Percentiles rank a stretch among this genome's conserved stretches.
Conservation (phyloP, 2,113 vertebrate genomes). For the Gadus chalcogrammus region DNA sequence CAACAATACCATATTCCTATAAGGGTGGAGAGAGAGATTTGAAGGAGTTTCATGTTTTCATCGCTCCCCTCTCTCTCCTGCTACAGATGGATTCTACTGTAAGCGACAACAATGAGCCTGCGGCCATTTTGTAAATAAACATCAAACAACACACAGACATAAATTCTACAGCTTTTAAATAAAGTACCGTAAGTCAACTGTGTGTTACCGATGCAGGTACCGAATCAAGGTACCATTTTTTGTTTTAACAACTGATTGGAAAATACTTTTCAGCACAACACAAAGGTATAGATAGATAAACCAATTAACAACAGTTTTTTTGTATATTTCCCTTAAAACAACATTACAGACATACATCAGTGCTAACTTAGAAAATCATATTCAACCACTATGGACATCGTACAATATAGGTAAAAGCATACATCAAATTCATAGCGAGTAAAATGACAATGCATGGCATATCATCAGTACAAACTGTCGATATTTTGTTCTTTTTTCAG, state of each 20-base stretch:
- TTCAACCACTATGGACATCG: conserved; percentile 36
- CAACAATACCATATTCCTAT: conserved; percentile 26
- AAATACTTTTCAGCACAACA: conserved; percentile 23
- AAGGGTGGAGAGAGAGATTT: conserved; percentile 31
- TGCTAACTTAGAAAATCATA: conserved; percentile 47
- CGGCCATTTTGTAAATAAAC: conserved; percentile 36
- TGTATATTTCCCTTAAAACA: conserved; percentile 20
- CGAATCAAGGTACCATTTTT: conserved; percentile 67
- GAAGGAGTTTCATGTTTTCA: not conserved
- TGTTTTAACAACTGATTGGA: conserved; percentile 28
- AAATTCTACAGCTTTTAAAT: conserved; percentile 32
- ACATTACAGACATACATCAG: conserved; percentile 43
- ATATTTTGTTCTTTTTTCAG: conserved; percentile 16
- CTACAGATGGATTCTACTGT: no score
- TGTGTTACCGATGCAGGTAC: conserved; percentile 60
- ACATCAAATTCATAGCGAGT: conserved; percentile 52
- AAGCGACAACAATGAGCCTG: no score
- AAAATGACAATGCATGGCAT: conserved; percentile 61
- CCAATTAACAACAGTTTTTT: conserved; percentile 8
- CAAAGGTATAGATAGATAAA: conserved; percentile 21
- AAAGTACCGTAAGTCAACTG: conserved; percentile 52
- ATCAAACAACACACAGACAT: conserved; percentile 34
- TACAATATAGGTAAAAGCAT: conserved; percentile 49
- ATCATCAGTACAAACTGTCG: conserved; percentile 49
- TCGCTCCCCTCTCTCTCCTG: no score